These are phyloP conservation scores for Chaenogobius annularis DNA, from an alignment of 2,113 vertebrate genomes.

Conservation along the genomic window DNA sequence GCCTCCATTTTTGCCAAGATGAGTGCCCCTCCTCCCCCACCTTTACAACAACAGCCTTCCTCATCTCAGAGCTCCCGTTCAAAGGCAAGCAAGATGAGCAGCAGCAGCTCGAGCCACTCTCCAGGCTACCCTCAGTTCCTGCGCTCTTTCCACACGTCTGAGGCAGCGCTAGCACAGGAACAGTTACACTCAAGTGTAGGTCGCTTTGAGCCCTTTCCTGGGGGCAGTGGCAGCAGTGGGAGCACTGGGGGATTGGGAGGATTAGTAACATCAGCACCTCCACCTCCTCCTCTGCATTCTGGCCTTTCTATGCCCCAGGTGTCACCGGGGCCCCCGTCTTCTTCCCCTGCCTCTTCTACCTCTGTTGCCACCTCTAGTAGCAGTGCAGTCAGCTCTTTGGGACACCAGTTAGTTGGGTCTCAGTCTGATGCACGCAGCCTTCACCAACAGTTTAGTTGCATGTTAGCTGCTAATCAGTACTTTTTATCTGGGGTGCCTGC, in stretches of 20 bases:
- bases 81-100: constrained; percentile 83
- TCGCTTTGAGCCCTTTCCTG: constrained; percentile 81
- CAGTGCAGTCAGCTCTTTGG: constrained; percentile 80
- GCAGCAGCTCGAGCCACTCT: constrained; percentile 77
- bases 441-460: constrained; percentile 85
- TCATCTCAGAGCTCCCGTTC: constrained; percentile 80
- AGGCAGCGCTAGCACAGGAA: constrained; percentile 81
- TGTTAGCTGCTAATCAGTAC: constrained; percentile 84
- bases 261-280: constrained; percentile 80
- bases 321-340: constrained; percentile 79
- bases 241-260: constrained; percentile 79
- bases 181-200: constrained; percentile 79
- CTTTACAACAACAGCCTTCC: constrained; percentile 80
- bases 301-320: constrained; percentile 78
- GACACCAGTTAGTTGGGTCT: constrained; percentile 79
- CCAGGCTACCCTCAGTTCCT: constrained; percentile 81
- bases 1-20: constrained; percentile 84
- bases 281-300: constrained; percentile 80
- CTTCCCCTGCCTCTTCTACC: constrained; percentile 79
- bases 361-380: constrained; percentile 79
- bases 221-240: constrained; percentile 77
- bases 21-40: constrained; percentile 82
- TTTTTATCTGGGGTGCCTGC: constrained; percentile 82
- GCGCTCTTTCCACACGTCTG: constrained; percentile 81
- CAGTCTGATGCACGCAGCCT: constrained; percentile 82